These are phyloP conservation scores for Meda fulgida DNA, from an alignment of 2,797 vertebrate species.

Conservation along the genomic window DNA sequence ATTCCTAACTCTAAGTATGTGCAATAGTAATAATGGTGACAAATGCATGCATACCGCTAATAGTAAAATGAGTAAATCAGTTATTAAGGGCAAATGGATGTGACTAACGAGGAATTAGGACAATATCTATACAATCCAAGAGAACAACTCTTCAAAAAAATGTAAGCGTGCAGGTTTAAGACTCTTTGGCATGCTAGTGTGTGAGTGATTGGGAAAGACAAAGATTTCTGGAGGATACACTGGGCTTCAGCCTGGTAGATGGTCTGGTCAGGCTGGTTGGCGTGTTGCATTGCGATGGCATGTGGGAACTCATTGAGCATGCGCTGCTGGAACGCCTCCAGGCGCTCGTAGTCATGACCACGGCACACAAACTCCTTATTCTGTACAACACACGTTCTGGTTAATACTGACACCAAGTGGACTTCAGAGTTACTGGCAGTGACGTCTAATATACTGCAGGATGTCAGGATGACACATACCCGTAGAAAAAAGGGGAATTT, in stretches of 20 bases:
- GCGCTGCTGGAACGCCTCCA: slow-evolving; percentile 98
- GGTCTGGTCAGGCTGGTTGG: slow-evolving; percentile 97
- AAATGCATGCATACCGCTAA: neutral
- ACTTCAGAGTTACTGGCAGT: neutral
- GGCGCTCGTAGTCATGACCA: slow-evolving; percentile 95
- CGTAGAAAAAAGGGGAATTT: slow-evolving; percentile 98
- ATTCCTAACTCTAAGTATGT: neutral
- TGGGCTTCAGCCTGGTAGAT: slow-evolving; percentile 98
- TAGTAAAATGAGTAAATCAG: neutral
- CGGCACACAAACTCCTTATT: slow-evolving; percentile 99
- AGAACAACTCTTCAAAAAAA: neutral
- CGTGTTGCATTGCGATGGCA: slow-evolving; percentile 98
- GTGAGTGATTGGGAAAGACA: slow-evolving; percentile 3
- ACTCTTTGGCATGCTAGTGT: slow-evolving; percentile 19
- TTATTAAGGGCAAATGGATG: too few relatives aligned
- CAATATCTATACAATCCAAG: neutral
- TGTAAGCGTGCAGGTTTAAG: neutral
- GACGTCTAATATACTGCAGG: neutral
- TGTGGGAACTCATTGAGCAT: slow-evolving; percentile 99
- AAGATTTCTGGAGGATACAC: slow-evolving; percentile 85
- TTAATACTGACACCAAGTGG: slow-evolving; percentile 80
- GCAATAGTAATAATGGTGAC: neutral
- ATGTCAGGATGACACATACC: slow-evolving; percentile 76
- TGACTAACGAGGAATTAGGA: neutral
- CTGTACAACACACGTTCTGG: slow-evolving; percentile 72